phyloP scores from a whole-genome alignment of 2,797 vertebrate species.

The Anisognathus igniventris region DNA sequence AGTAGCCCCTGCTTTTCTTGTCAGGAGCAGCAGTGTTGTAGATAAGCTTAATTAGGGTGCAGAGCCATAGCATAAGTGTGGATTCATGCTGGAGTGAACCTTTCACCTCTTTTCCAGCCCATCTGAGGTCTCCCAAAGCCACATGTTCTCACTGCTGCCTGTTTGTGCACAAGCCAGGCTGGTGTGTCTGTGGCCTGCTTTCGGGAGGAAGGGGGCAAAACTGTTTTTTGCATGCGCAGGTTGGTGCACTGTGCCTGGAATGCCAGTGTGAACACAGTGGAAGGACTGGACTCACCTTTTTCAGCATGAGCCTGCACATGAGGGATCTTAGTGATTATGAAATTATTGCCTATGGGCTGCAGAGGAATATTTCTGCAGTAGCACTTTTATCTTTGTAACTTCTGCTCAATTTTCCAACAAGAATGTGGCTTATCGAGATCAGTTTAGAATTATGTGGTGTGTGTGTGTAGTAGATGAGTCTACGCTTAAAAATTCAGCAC shows the following conservation, averaged over 20 bases:
- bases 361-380: neutral
- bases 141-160: accelerated
- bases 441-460: neutral
- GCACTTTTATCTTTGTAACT: neutral
- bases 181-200: neutral
- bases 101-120: neutral
- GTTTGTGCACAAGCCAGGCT: neutral
- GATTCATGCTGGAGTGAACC: neutral
- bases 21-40: neutral
- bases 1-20: neutral
- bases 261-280: too few relatives aligned
- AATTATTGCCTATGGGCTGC: neutral
- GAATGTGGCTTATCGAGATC: neutral
- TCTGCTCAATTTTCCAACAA: neutral
- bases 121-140: neutral
- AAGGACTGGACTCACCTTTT: neutral
- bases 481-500: neutral
- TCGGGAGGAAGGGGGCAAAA: neutral
- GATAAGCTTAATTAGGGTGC: neutral
- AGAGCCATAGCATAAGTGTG: accelerated
- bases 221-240: neutral
- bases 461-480: neutral
- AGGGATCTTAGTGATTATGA: neutral
- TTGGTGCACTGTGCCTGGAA: neutral
- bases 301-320: neutral